Conservation (phyloP, 1,140 invertebrate species). For the Vanessa atalanta region DNA sequence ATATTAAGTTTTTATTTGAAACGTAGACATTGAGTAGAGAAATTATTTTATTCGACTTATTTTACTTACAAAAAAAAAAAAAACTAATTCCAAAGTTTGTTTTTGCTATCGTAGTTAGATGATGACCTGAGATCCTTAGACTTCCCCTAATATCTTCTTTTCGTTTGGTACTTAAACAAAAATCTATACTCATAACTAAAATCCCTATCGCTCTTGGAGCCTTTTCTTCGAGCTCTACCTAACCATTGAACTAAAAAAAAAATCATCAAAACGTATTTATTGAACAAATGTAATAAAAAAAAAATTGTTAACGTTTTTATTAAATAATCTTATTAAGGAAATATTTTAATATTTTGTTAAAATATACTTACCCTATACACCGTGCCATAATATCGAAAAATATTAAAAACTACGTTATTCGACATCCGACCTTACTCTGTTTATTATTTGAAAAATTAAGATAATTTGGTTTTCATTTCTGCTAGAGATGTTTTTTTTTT, state of each 20-base stretch:
- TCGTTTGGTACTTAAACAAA: neutral
- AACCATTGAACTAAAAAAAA: neutral
- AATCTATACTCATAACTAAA: neutral
- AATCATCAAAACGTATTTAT: neutral
- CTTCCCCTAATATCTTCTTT: constrained; percentile 5
- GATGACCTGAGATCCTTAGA: constrained; percentile 30
- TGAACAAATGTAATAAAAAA: neutral
- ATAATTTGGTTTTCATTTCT: too few relatives aligned
- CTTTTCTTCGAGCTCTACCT: neutral
- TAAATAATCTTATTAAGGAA: too few relatives aligned
- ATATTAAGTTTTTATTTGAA: constrained; percentile 60
- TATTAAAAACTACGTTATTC: too few relatives aligned
- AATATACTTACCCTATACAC: too few relatives aligned
- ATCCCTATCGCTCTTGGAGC: neutral
- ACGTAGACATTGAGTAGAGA: constrained; percentile 61
- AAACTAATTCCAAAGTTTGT: constrained; percentile 36
- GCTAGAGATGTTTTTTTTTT: too few relatives aligned
- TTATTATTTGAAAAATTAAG: too few relatives aligned
- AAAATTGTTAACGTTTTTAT: neutral
- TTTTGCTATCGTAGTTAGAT: constrained; percentile 43
- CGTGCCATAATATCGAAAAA: too few relatives aligned
- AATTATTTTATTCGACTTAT: constrained; percentile 44
- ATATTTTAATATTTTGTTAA: too few relatives aligned
- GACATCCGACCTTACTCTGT: too few relatives aligned
- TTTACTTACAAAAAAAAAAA: constrained; percentile 30